phyloP scores from a whole-genome alignment of 2,888 invertebrate genomes.

The Campopleginae sp. region DNA sequence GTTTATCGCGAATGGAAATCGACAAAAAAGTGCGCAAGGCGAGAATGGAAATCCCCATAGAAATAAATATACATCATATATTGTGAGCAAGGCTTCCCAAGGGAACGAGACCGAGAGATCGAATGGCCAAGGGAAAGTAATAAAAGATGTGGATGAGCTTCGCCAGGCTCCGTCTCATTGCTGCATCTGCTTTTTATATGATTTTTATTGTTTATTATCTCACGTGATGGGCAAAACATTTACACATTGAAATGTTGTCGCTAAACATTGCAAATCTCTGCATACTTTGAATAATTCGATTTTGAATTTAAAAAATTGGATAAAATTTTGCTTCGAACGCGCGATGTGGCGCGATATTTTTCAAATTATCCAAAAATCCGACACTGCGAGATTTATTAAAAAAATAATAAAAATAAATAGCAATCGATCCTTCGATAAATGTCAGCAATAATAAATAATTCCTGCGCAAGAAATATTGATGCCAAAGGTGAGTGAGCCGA shows the following conservation, averaged over 20 bases:
- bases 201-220: slow-evolving; percentile 40
- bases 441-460: background rate
- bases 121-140: slow-evolving; percentile 24
- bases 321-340: background rate
- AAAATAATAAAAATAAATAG: background rate
- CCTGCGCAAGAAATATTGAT: slow-evolving; percentile 1
- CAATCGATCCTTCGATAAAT: background rate
- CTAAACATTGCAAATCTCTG: background rate
- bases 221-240: slow-evolving; percentile 4
- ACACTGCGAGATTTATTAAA: background rate
- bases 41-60: background rate
- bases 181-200: slow-evolving; percentile 12
- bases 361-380: background rate
- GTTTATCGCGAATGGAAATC: background rate
- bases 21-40: background rate
- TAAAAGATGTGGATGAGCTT: slow-evolving; percentile 19
- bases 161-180: background rate
- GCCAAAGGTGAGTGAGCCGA: slow-evolving; percentile 32
- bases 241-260: background rate
- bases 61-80: slow-evolving; percentile 12
- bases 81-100: slow-evolving; percentile 19
- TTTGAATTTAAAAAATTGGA: background rate
- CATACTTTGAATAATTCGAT: background rate
- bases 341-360: too few relatives aligned
- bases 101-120: slow-evolving; percentile 11